Percentiles rank a stretch among this genome's conserved stretches.
Evolutionary conservation across 2,888 invertebrate species (phyloP).

Genomic region (Sturmia bella): DNA sequence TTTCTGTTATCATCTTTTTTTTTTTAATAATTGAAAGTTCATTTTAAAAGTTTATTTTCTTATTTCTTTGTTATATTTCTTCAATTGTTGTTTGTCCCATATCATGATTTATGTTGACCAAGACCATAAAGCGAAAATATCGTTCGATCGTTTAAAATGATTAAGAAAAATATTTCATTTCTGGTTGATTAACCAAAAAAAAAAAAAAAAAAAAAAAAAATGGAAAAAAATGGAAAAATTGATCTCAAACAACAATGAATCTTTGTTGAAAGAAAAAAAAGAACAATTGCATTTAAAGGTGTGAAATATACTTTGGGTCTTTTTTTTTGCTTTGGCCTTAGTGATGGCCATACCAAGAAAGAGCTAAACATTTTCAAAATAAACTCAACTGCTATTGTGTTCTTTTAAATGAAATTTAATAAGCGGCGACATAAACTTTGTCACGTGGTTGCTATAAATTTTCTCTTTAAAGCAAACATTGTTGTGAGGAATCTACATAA

Average conservation of each 20-base stretch:
- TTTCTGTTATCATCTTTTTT: not conserved
- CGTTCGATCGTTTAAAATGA: slow-evolving; percentile 70
- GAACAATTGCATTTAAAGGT: slow-evolving; percentile 63
- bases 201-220: too few species aligned
- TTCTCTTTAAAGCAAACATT: slow-evolving; percentile 37
- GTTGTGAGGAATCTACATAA: slow-evolving; percentile 4
- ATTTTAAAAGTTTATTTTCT: not conserved
- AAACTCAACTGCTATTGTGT: slow-evolving; percentile 61
- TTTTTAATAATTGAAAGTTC: slow-evolving; percentile 48
- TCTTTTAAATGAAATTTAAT: slow-evolving; percentile 73
- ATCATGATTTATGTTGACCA: slow-evolving; percentile 69
- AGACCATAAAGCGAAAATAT: slow-evolving; percentile 69
- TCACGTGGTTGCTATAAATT: slow-evolving; percentile 74
- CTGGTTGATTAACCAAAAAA: not conserved
- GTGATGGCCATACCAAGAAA: slow-evolving; percentile 26
- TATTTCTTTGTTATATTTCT: slow-evolving; percentile 20
- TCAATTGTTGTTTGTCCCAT: slow-evolving; percentile 8
- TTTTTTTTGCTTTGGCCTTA: slow-evolving; percentile 28
- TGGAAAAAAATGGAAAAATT: too few species aligned
- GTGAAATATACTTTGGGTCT: slow-evolving; percentile 49
- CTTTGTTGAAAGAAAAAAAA: slow-evolving; percentile 12
- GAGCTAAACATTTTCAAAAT: slow-evolving; percentile 15
- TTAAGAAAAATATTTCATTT: slow-evolving; percentile 42
- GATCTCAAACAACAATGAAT: slow-evolving; percentile 49
- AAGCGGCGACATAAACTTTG: slow-evolving; percentile 74